Evolutionary conservation across 2,888 invertebrate genomes (phyloP), one percentile per base, ranked within the genome.

Genomic region (Ochropleura leucogaster): DNA sequence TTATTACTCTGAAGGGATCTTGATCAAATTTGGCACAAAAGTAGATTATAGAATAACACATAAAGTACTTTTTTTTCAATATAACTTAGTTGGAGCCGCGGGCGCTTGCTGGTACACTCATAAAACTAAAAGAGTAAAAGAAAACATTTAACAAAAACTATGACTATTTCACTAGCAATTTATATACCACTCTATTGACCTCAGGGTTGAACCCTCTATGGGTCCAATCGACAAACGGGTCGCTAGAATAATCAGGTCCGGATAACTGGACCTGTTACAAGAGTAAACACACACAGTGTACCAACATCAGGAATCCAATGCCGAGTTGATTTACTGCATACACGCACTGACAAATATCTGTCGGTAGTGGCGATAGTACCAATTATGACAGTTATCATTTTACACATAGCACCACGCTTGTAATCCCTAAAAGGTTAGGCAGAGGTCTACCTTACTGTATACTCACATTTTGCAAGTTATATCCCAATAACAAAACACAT

Each of bases 221-320:
- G 63, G 18, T 51, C 14, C 9, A 80, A 73, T 57, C 57, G 63
- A 3, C 55, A 9, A 66, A 55, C 16, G 14, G 60, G 47, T 47
- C 63, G 55, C 74, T 77, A 3, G 10, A 55, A 55, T 66, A 63
- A 53, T 30, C 30, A 53, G 30, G 16, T 53, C 44, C 6, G 59
- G 57, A n/a, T 20, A 40, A 62, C 49, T 16, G 46, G 44, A 20
- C 10, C 44, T 57, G 59, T 55, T 46, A 44, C 46, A 62, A 42
- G 46, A 81, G 76, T 67, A 81, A 78, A 78, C 81, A 75, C 57
- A 55, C 46, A 47, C 46, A 14, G 30, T 59, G 42, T 63, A 76
- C 40, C 63, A 76, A 82, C 82, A 67, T 47, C 67, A 59, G 42
- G 47, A 59, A 82, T 67, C 77, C 57, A 78, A 68, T 57, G n/a